phyloP scores from a whole-genome alignment of 2,888 invertebrate genomes.

The Bruchidius siliquastri region DNA sequence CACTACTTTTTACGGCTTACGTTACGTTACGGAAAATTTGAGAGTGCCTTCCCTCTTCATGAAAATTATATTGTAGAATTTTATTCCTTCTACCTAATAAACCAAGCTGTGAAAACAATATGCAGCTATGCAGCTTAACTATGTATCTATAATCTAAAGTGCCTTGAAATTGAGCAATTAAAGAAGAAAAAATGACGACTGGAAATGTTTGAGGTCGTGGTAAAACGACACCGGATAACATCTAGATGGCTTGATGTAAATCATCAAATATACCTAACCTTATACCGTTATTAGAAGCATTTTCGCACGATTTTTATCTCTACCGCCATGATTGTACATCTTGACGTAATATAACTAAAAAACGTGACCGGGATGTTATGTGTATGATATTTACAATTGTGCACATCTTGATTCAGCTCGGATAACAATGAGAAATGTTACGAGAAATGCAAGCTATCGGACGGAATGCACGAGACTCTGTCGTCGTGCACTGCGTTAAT shows the following conservation, averaged over 20 bases:
- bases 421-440: not conserved
- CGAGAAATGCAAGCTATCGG: not conserved
- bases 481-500: not conserved
- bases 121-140: not conserved
- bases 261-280: not conserved
- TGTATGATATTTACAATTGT: not conserved
- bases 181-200: not conserved
- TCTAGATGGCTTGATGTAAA: not conserved
- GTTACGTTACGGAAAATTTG: too few species aligned
- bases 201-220: not conserved
- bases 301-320: constrained; percentile 18
- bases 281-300: constrained; percentile 12
- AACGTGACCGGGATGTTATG: constrained; percentile 2
- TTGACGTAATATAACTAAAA: not conserved
- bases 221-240: not conserved
- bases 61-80: too few species aligned
- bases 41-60: too few species aligned
- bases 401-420: not conserved
- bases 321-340: not conserved
- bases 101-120: not conserved
- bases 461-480: not conserved
- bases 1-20: too few species aligned
- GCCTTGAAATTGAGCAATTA: not conserved
- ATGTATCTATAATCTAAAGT: not conserved
- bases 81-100: too few species aligned